Evolutionary conservation across 2,797 vertebrate species (phyloP).

Genomic region (Vespertilio murinus): DNA sequence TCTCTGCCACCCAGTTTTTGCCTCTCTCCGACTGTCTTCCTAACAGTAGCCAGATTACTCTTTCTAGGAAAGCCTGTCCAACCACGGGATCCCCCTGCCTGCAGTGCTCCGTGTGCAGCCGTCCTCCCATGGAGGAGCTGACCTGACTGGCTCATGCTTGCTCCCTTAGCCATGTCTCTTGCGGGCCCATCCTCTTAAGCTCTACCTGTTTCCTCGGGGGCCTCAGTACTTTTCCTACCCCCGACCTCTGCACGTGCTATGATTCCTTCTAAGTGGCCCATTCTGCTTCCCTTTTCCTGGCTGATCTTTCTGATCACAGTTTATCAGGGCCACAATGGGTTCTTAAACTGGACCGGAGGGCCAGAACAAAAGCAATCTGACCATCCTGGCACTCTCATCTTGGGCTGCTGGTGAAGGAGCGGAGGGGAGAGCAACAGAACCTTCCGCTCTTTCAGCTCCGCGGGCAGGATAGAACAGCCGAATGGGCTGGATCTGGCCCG

Average conservation of each 20-base stretch:
- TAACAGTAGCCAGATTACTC: not conserved
- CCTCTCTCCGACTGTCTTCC: not conserved
- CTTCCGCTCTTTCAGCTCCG: no score
- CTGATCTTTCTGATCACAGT: not conserved
- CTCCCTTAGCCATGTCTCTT: not conserved
- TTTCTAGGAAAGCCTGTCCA: constrained; percentile 16
- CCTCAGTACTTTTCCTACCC: rapidly evolving
- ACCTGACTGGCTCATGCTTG: not conserved
- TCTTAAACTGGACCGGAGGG: no score
- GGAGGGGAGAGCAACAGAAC: no score
- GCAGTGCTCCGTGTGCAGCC: not conserved
- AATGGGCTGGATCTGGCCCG: no score
- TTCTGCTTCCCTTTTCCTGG: not conserved
- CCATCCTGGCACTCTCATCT: no score
- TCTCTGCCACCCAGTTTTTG: not conserved
- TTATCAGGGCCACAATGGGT: no score
- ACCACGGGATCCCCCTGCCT: not conserved
- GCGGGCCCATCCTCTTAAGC: not conserved
- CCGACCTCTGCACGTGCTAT: not conserved
- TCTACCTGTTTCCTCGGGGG: not conserved
- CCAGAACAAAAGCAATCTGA: no score
- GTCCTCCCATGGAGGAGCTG: not conserved
- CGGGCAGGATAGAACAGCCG: no score
- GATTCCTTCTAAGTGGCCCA: rapidly evolving
- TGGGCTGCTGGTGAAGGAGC: no score